Base-by-base conservation (phyloP, 2,113 vertebrate species). In the Archocentrus centrarchus region DNA sequence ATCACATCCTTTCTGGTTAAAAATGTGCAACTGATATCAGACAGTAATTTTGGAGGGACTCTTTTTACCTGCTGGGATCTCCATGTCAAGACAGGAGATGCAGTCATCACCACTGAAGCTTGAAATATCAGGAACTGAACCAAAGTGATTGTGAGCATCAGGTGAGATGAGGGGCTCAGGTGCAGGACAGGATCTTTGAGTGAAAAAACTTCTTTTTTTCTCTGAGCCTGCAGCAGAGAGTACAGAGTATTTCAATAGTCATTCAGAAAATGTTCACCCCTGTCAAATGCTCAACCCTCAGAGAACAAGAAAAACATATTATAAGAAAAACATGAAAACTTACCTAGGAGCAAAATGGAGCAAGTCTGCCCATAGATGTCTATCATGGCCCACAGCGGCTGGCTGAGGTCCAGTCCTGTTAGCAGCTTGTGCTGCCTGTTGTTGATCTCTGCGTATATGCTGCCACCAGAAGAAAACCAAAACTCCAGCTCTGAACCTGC, bases 321-420 rank as follows among this genome's bases (percentile, higher is more conserved):
- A 2, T 7, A 27, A 11, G 27, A 7, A 9, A 35, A 58, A 35
- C n/a, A n/a, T 22, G 30, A 6, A 4, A 73, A 90, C 96, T 91
- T 81, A 97, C 97, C 95, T 1, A 96, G 85, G 3, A 98, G 89
- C 24, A 92, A 75, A 59, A 98, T 79, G 9, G 95, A 89, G 39
- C 91, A 86, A 1, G 97, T 96, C 85, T 96, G 95, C 11, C 97
- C 97, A 0, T 98, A 98, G 50, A 97, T 57, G 27, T 98, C 97
- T 24, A 98, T 90, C 86, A 98, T 92, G 1, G 95, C 97, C 97
- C 97, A 98, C 59, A 97, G 93, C 0, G 95, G 96, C 18, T 27
- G 32, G 0, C 59, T 84, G 63, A 94, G 5, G 27, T 90, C 82
- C 58, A 96, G 57, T 0, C 90, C 92, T 2, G 10, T 15, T 20